Percentiles rank a stretch among this genome's conserved stretches.
Evolutionary conservation across 2,797 vertebrate species (phyloP).

Genomic region (Cichlasoma orientale): DNA sequence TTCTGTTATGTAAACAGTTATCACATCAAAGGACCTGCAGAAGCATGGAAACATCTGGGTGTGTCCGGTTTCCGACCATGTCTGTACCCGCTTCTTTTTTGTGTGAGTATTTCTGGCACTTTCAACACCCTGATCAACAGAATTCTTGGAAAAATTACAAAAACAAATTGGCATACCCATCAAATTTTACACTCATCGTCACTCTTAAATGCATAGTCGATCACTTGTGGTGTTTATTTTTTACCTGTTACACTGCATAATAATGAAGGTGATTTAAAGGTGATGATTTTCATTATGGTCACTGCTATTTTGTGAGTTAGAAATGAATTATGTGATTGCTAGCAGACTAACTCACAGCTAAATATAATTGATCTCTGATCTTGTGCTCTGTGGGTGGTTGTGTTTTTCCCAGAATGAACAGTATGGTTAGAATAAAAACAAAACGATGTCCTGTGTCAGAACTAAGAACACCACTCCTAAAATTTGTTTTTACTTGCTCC

Average conservation of each 20-base stretch:
- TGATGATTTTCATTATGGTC: neutral
- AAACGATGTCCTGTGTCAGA: neutral
- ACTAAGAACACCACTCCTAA: neutral
- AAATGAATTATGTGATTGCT: conserved; percentile 32
- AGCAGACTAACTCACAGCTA: conserved; percentile 38
- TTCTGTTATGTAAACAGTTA: conserved; percentile 82
- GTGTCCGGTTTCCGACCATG: conserved; percentile 97
- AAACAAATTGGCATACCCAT: neutral
- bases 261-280: conserved; percentile 10
- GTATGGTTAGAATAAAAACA: conserved; percentile 3
- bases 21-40: conserved; percentile 99
- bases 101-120: conserved; percentile 87
- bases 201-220: neutral
- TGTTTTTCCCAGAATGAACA: conserved; percentile 13
- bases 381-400: conserved; percentile 2
- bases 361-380: conserved; percentile 32
- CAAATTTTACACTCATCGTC: neutral
- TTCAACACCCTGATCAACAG: neutral
- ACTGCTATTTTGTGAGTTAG: conserved; percentile 25
- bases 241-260: neutral
- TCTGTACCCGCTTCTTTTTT: conserved; percentile 99
- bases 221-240: neutral
- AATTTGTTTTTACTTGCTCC: neutral
- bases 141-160: neutral
- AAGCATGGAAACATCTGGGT: conserved; percentile 99